A percentile compares a stretch with the other conserved stretches of the same genome.
Conservation (phyloP, 92 coral and sea anemone genomes). For the Phenganax marumi region DNA sequence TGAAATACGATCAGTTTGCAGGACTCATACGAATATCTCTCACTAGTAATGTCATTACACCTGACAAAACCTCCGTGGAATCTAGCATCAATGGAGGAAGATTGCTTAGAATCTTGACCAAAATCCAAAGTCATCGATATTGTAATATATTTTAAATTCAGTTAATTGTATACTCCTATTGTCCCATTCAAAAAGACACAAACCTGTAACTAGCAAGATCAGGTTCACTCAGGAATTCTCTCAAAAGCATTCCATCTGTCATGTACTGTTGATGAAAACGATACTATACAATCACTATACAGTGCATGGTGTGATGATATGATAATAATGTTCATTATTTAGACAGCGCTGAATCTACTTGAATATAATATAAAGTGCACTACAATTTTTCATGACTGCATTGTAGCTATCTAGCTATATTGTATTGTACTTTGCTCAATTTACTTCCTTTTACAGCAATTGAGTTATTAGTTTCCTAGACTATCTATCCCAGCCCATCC, state of each 20-base stretch:
- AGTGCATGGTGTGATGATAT: no score
- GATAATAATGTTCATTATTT: no score
- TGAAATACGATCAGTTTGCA: no score
- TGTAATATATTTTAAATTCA: neutral
- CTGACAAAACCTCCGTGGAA: neutral
- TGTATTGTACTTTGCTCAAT: no score
- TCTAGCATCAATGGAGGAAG: neutral
- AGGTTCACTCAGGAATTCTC: conserved; percentile 96
- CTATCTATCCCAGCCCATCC: no score
- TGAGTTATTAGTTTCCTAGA: no score
- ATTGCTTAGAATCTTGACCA: neutral
- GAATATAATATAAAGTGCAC: no score
- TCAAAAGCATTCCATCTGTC: conserved; percentile 99
- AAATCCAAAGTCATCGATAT: neutral
- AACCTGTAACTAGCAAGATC: conserved; percentile 98
- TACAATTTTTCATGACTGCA: no score
- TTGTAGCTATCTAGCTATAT: no score
- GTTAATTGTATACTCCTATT: neutral
- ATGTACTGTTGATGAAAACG: conserved; percentile 67
- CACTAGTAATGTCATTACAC: neutral
- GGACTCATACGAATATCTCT: neutral
- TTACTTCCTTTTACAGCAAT: no score
- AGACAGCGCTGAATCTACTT: no score
- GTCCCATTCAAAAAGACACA: neutral
- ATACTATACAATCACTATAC: neutral